A percentile compares a stretch with the other conserved stretches of the same genome.
These are phyloP conservation scores for Epinephelus coioides DNA, from an alignment of 2,797 vertebrate genomes.

Conservation along the genomic window DNA sequence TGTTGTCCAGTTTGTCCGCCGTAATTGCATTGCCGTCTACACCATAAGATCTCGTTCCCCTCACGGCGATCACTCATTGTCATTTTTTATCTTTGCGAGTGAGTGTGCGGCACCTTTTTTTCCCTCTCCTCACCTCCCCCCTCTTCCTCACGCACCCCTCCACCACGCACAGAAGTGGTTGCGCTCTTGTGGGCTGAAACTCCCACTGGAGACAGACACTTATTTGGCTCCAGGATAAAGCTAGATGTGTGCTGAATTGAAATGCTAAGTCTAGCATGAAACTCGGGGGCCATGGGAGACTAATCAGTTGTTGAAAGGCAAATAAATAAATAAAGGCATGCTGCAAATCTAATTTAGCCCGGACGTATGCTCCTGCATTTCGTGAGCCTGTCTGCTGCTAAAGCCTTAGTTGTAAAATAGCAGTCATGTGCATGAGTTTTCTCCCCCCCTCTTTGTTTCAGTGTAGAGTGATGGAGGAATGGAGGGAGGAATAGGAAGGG, in stretches of 20 bases:
- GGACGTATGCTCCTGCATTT: slow-evolving; percentile 49
- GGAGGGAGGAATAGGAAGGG: slow-evolving; percentile 26
- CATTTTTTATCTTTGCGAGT: slow-evolving; percentile 75
- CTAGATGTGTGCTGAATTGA: slow-evolving; percentile 81
- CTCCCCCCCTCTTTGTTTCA: slow-evolving; percentile 41
- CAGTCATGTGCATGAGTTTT: slow-evolving; percentile 42
- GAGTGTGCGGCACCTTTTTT: slow-evolving; percentile 35
- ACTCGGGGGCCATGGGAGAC: slow-evolving; percentile 76
- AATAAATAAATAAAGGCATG: slow-evolving; percentile 75
- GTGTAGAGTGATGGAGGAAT: slow-evolving; percentile 22
- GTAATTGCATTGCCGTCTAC: slow-evolving; percentile 61
- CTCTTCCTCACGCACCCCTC: slow-evolving; percentile 56
- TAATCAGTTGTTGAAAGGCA: slow-evolving; percentile 83
- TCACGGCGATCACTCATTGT: slow-evolving; percentile 64
- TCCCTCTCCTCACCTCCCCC: slow-evolving; percentile 12
- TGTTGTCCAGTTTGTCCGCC: slow-evolving; percentile 62
- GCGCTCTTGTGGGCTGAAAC: slow-evolving; percentile 78
- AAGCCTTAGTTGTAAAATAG: slow-evolving; percentile 60
- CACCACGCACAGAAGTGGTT: slow-evolving; percentile 68
- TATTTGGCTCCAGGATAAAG: slow-evolving; percentile 84
- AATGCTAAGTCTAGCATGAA: slow-evolving; percentile 86
- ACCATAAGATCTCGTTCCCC: slow-evolving; percentile 64
- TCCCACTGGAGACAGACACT: slow-evolving; percentile 80
- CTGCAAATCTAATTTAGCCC: slow-evolving; percentile 75
- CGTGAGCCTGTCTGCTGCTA: slow-evolving; percentile 33